Percentiles rank a stretch among this genome's conserved stretches.
These are phyloP conservation scores for Enteromius treurensis DNA, from an alignment of 2,797 vertebrate genomes.

Conservation along the genomic window DNA sequence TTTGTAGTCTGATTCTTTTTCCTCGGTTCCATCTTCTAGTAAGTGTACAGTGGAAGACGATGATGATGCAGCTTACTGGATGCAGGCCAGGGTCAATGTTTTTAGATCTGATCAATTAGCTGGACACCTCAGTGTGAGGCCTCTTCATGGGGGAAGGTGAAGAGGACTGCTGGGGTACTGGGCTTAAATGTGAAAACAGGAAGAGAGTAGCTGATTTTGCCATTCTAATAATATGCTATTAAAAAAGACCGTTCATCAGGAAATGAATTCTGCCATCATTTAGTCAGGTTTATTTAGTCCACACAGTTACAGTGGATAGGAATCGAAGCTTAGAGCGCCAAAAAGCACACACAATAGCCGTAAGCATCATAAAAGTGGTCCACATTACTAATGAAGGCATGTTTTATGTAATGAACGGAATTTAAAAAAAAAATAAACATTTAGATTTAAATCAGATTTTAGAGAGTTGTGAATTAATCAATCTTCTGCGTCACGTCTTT, in stretches of 20 bases:
- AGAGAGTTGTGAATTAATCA: not conserved
- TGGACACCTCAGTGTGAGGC: slow-evolving; percentile 65
- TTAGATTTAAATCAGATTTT: not conserved
- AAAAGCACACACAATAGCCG: not conserved
- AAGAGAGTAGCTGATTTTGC: slow-evolving; percentile 52
- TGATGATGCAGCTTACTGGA: slow-evolving; percentile 20
- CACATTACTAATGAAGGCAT: not conserved
- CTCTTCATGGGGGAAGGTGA: slow-evolving; percentile 1
- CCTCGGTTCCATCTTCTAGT: slow-evolving; percentile 47
- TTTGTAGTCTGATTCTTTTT: not conserved
- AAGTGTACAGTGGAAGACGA: slow-evolving; percentile 39
- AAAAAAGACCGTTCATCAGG: not conserved
- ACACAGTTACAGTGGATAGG: not conserved
- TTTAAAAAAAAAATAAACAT: not conserved
- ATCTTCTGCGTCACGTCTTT: not conserved
- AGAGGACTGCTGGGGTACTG: not conserved
- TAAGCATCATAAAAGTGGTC: not conserved
- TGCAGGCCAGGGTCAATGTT: slow-evolving; percentile 47
- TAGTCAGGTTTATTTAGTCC: not conserved
- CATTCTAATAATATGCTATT: slow-evolving; percentile 64
- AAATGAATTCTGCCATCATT: not conserved
- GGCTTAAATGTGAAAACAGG: slow-evolving; percentile 5
- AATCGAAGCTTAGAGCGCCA: not conserved
- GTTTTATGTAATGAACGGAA: not conserved
- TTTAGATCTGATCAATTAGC: slow-evolving; percentile 73